phyloP scores from a whole-genome alignment of 2,797 vertebrate species.

The Cichlasoma orientale region DNA sequence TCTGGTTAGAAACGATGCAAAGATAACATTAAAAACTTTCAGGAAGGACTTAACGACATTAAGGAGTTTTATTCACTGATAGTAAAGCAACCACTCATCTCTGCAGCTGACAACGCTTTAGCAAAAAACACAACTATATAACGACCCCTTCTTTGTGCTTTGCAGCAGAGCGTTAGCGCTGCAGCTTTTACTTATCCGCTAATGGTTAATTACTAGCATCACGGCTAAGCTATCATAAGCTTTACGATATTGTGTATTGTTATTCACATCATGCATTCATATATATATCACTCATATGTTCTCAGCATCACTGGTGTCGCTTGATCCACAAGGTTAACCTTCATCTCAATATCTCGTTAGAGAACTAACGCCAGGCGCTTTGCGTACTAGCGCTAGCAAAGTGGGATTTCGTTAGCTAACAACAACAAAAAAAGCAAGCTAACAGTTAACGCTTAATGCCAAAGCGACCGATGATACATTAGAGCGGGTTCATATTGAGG shows the following conservation, averaged over 20 bases:
- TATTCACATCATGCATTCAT: too few species aligned
- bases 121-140: too few species aligned
- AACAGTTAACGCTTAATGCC: not conserved
- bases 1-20: not conserved
- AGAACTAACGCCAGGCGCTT: not conserved
- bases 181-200: slow-evolving; percentile 2
- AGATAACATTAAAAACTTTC: not conserved
- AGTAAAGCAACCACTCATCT: not conserved
- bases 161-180: slow-evolving; percentile 10
- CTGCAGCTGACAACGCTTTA: not conserved
- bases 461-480: not conserved
- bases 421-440: slow-evolving; percentile 21
- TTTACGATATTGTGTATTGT: not conserved
- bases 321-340: not conserved
- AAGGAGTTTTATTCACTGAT: not conserved
- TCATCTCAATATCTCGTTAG: not conserved
- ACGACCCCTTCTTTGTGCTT: not conserved
- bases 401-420: slow-evolving; percentile 29
- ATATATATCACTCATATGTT: not conserved
- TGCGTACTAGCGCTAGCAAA: slow-evolving; percentile 13
- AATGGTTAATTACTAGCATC: not conserved
- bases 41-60: not conserved
- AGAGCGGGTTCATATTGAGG: not conserved
- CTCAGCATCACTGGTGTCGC: not conserved
- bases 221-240: not conserved